Conservation (phyloP, 2,113 vertebrate genomes). For the Ceratotherium simum region DNA sequence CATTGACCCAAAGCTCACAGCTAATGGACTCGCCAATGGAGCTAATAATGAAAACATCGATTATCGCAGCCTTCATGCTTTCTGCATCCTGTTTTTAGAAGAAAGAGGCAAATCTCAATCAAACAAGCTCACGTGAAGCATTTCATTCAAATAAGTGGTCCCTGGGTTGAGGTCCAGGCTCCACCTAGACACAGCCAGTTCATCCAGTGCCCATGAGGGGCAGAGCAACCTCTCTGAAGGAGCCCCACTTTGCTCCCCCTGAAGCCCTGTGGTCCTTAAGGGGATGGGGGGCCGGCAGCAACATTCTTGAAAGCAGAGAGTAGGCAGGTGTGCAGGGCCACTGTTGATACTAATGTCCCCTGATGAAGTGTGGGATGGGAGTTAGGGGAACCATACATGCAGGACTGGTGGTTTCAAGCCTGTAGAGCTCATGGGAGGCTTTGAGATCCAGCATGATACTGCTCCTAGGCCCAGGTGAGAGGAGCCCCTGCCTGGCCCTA, state of each 20-base stretch:
- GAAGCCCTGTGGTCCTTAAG: background rate
- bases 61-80: constrained; percentile 32
- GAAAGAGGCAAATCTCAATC: background rate
- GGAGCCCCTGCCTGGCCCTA: background rate
- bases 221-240: background rate
- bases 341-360: background rate
- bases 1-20: constrained; percentile 62
- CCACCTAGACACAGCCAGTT: background rate
- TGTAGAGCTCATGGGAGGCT: background rate
- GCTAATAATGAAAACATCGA: constrained; percentile 50
- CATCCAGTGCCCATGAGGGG: background rate
- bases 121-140: background rate
- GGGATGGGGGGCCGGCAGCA: too few relatives aligned
- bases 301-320: background rate
- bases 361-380: background rate
- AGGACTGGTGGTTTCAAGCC: background rate
- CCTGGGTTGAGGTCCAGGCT: background rate
- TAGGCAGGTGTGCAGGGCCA: background rate
- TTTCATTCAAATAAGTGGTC: background rate
- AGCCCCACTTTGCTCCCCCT: background rate
- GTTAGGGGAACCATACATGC: background rate
- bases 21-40: constrained; percentile 44
- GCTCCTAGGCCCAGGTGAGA: background rate
- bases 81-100: background rate
- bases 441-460: background rate